These are phyloP conservation scores for Cryptoprocta ferox DNA, from an alignment of 2,797 vertebrate species.

Conservation along the genomic window DNA sequence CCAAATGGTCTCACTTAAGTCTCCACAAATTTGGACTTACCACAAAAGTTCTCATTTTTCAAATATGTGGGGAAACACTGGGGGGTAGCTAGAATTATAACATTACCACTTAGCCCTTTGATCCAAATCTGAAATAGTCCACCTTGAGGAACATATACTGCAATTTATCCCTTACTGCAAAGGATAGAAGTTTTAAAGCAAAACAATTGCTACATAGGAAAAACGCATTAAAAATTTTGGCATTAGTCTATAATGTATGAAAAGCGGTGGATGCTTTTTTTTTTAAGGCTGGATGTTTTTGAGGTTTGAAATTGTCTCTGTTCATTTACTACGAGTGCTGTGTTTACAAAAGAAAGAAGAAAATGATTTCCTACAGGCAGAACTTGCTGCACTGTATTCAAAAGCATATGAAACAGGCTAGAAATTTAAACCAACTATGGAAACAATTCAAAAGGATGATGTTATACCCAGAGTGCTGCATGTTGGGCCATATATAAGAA, in stretches of 20 bases:
- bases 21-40: not conserved
- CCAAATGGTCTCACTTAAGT: not conserved
- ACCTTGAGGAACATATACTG: not conserved
- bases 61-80: not conserved
- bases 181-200: not conserved
- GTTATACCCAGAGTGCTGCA: not conserved
- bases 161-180: not conserved
- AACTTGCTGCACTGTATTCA: not conserved
- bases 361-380: not conserved
- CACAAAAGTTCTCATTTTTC: not conserved
- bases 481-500: not conserved
- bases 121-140: not conserved
- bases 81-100: not conserved
- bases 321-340: not conserved
- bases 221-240: not conserved
- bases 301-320: not conserved
- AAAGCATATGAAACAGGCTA: not conserved
- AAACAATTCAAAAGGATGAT: not conserved
- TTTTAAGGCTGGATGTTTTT: not conserved
- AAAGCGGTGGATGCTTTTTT: not conserved
- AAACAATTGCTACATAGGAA: not conserved
- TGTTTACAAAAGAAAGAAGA: not conserved
- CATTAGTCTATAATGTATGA: not conserved
- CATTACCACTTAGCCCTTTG: not conserved
- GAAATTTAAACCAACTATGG: slow-evolving; percentile 43